Evolutionary conservation across 2,888 invertebrate species (phyloP).

Genomic region (Mythimna albipuncta): DNA sequence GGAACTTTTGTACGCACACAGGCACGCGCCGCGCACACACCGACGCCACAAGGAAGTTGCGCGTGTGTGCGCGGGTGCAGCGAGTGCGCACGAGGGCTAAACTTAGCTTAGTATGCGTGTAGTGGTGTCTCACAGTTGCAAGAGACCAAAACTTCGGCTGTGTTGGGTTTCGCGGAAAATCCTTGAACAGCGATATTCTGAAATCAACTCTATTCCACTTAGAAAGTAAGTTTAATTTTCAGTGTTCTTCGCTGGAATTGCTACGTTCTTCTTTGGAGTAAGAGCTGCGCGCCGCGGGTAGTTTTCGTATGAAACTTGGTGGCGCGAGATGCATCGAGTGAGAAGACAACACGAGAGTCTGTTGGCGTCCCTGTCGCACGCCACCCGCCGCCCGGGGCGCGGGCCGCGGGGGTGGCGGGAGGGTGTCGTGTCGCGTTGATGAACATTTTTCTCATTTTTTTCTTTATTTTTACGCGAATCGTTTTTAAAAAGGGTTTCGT

Average conservation of each 20-base stretch:
- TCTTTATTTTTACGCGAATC: slow-evolving; percentile 90
- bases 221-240: slow-evolving; percentile 52
- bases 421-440: slow-evolving; percentile 90
- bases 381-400: slow-evolving; percentile 87
- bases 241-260: slow-evolving; percentile 53
- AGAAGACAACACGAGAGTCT: slow-evolving; percentile 73
- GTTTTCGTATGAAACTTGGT: slow-evolving; percentile 89
- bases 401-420: slow-evolving; percentile 73
- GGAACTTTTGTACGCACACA: slow-evolving; percentile 86
- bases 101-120: slow-evolving; percentile 83
- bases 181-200: slow-evolving; percentile 30
- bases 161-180: slow-evolving; percentile 68
- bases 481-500: slow-evolving; percentile 90
- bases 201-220: slow-evolving; percentile 6
- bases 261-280: slow-evolving; percentile 62
- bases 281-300: slow-evolving; percentile 87
- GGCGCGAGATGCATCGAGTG: slow-evolving; percentile 86
- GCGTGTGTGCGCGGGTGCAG: slow-evolving; percentile 83
- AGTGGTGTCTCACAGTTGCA: slow-evolving; percentile 84
- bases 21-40: slow-evolving; percentile 66
- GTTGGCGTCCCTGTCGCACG: slow-evolving; percentile 73
- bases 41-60: slow-evolving; percentile 75
- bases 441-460: slow-evolving; percentile 90
- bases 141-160: slow-evolving; percentile 84
- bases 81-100: slow-evolving; percentile 81